Percentiles rank a stretch among this genome's conserved stretches.
Conservation (phyloP, 1,140 invertebrate genomes). For the Daktulosphaira vitifoliae region DNA sequence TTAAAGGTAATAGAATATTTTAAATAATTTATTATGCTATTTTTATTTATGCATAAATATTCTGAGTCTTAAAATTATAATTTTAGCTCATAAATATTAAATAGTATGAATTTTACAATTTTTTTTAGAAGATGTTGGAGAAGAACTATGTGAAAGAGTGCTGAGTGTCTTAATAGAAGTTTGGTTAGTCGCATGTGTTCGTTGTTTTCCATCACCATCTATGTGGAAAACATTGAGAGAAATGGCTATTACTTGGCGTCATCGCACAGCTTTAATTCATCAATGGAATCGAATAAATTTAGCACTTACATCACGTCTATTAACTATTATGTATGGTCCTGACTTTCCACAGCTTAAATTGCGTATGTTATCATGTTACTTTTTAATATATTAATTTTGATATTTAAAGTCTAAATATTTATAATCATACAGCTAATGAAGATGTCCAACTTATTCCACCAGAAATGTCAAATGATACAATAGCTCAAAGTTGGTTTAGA, state of each 20-base stretch:
- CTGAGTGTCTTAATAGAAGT: slow-evolving; percentile 89
- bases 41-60: not conserved
- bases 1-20: slow-evolving; percentile 52
- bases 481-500: slow-evolving; percentile 90
- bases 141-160: slow-evolving; percentile 88
- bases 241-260: slow-evolving; percentile 85
- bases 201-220: slow-evolving; percentile 84
- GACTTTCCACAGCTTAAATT: slow-evolving; percentile 77
- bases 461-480: slow-evolving; percentile 77
- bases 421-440: slow-evolving; percentile 75
- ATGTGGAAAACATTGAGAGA: slow-evolving; percentile 93
- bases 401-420: not conserved
- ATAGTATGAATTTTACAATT: slow-evolving; percentile 1
- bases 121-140: slow-evolving; percentile 73
- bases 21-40: not conserved
- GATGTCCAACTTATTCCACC: slow-evolving; percentile 68
- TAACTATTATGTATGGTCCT: slow-evolving; percentile 82
- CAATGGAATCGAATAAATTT: slow-evolving; percentile 94
- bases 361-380: slow-evolving; percentile 48
- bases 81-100: not conserved
- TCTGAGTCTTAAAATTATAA: not conserved
- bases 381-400: not conserved
- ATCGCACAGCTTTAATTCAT: slow-evolving; percentile 80
- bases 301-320: slow-evolving; percentile 70
- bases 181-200: slow-evolving; percentile 84